Evolutionary conservation across 2,113 vertebrate species (phyloP).

Genomic region (Actenoides hombroni): DNA sequence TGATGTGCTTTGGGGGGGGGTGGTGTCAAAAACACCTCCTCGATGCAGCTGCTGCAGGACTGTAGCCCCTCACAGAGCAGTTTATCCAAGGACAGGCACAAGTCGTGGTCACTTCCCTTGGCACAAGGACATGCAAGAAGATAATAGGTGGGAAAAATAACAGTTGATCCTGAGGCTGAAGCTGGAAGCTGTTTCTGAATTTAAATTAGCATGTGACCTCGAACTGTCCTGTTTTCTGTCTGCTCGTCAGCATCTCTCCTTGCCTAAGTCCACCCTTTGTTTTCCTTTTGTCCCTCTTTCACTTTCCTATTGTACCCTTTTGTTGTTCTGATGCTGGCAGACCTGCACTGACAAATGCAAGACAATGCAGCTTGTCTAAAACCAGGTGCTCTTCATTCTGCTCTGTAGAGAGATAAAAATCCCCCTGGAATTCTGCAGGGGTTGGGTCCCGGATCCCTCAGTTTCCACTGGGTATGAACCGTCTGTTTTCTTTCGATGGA

Average conservation of each 20-base stretch:
- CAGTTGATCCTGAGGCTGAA: slow-evolving; percentile 55
- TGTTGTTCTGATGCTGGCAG: not conserved
- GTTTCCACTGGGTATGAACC: fast-evolving
- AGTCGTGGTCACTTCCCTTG: not conserved
- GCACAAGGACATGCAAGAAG: not conserved
- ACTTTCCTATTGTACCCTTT: fast-evolving
- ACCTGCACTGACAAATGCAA: not conserved
- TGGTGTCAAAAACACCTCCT: not conserved
- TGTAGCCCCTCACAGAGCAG: not conserved
- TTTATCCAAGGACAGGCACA: not conserved
- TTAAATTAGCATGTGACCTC: slow-evolving; percentile 47
- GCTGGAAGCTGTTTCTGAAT: slow-evolving; percentile 46
- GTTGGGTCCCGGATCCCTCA: fast-evolving
- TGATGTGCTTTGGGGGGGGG: not conserved
- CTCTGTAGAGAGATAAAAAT: fast-evolving
- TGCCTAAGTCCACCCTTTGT: not conserved
- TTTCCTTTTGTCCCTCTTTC: not conserved
- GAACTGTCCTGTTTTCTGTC: not conserved
- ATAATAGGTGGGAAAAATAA: slow-evolving; percentile 37
- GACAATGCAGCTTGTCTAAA: not conserved
- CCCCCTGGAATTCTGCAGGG: fast-evolving
- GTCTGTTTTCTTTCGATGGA: not conserved
- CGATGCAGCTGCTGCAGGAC: not conserved
- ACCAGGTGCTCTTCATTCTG: fast-evolving
- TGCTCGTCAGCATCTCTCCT: slow-evolving; percentile 10